phyloP scores from a whole-genome alignment of 2,888 invertebrate species.

The Hyposoter didymator region DNA sequence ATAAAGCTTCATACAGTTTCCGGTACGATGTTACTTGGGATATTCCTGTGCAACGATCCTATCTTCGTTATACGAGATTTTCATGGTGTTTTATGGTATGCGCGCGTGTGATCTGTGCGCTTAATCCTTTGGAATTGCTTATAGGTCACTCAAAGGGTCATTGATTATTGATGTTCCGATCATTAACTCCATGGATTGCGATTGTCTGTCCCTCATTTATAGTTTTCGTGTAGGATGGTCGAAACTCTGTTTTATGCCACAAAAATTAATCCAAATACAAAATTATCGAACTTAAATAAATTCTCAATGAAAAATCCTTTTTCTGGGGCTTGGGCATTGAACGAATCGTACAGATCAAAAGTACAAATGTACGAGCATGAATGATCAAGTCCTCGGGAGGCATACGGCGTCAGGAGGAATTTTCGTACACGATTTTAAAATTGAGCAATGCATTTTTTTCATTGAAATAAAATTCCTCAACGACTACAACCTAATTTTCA shows the following conservation, averaged over 20 bases:
- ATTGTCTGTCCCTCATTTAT: not conserved
- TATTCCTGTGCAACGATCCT: conserved; percentile 11
- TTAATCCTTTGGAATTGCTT: not conserved
- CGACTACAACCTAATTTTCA: conserved; percentile 6
- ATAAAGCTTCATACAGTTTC: conserved; percentile 29
- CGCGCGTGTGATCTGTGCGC: not conserved
- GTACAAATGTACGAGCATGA: not conserved
- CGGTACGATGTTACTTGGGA: conserved; percentile 36
- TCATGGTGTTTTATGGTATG: conserved; percentile 6
- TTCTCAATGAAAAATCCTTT: not conserved
- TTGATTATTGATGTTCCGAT: not conserved
- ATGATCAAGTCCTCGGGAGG: not conserved
- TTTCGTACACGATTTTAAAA: not conserved
- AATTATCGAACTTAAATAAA: not conserved
- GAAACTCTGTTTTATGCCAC: not conserved
- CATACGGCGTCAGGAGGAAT: not conserved
- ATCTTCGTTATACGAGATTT: conserved; percentile 35
- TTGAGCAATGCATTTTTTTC: not conserved
- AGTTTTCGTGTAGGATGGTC: not conserved
- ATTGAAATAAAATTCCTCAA: not conserved
- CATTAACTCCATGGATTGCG: not conserved
- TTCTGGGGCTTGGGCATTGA: no score
- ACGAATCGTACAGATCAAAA: not conserved
- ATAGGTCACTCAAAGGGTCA: not conserved
- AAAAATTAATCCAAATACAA: not conserved